Conservation (phyloP, 2,888 invertebrate genomes). For the Morpho helenor region DNA sequence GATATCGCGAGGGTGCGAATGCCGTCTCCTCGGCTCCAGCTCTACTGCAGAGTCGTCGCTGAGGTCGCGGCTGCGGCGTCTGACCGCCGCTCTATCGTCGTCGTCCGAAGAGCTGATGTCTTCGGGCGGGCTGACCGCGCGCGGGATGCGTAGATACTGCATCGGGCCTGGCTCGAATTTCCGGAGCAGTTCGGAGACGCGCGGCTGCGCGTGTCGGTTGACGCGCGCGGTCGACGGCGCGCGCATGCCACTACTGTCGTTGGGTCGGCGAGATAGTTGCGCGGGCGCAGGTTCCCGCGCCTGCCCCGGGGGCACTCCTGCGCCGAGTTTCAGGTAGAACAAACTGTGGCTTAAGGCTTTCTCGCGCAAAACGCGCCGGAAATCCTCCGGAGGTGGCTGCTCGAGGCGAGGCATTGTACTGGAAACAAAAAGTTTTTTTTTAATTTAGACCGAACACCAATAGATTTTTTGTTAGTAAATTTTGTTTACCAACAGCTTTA, state of each 20-base stretch:
- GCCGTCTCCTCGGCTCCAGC: conserved; percentile 70
- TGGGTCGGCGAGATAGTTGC: conserved; percentile 28
- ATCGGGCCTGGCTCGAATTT: conserved; percentile 68
- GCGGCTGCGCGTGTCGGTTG: conserved; percentile 58
- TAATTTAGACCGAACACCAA: too few relatives aligned
- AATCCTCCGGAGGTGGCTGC: conserved; percentile 60
- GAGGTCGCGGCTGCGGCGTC: conserved; percentile 66
- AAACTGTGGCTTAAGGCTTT: conserved; percentile 73
- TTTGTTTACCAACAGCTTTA: too few relatives aligned
- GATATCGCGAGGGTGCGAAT: conserved; percentile 60
- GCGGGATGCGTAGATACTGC: conserved; percentile 71
- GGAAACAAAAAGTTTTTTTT: not conserved
- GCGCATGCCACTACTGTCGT: conserved; percentile 59
- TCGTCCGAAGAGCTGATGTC: conserved; percentile 72
- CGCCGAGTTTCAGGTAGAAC: conserved; percentile 70
- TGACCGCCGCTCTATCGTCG: conserved; percentile 67
- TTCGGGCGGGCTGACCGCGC: conserved; percentile 60
- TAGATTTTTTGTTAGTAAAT: too few relatives aligned
- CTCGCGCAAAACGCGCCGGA: conserved; percentile 69
- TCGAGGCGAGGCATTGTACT: conserved; percentile 63
- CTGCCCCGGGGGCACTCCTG: conserved; percentile 47
- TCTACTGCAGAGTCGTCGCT: conserved; percentile 78
- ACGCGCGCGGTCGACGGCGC: conserved; percentile 61
- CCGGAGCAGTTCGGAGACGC: conserved; percentile 64
- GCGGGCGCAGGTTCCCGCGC: conserved; percentile 35